Percentiles rank a stretch among this genome's conserved stretches.
Evolutionary conservation across 2,888 invertebrate genomes (phyloP).

Genomic region (Adelphocoris suturalis): DNA sequence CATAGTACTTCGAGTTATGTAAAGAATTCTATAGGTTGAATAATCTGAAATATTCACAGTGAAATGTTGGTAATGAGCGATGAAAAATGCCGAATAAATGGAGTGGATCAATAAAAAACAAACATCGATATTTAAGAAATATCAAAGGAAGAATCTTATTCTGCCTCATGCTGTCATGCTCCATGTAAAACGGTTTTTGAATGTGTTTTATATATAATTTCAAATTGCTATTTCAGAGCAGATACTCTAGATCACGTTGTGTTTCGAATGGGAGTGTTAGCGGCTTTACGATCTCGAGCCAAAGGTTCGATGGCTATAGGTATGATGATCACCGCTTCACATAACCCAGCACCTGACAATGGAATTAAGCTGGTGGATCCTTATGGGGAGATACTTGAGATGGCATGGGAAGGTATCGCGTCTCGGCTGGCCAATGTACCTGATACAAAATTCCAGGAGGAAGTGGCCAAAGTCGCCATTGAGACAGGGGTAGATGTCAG

Average conservation of each 20-base stretch:
- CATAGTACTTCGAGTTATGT: too few species aligned
- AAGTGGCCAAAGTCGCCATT: conserved; percentile 85
- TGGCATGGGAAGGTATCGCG: conserved; percentile 94
- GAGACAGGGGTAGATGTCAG: conserved; percentile 87
- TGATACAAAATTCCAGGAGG: conserved; percentile 85
- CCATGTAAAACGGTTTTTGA: too few species aligned
- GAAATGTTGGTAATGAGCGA: too few species aligned
- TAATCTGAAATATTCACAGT: too few species aligned
- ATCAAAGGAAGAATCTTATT: too few species aligned
- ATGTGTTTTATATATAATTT: too few species aligned
- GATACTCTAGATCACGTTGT: conserved; percentile 92
- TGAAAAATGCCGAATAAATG: too few species aligned
- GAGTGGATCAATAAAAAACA: too few species aligned
- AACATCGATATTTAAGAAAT: too few species aligned
- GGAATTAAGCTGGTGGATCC: conserved; percentile 98
- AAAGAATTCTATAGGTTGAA: too few species aligned
- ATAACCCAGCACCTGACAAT: conserved; percentile 97
- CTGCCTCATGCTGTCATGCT: too few species aligned
- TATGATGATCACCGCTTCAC: conserved; percentile 99
- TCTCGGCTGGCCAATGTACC: conserved; percentile 91
- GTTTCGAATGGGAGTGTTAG: conserved; percentile 95
- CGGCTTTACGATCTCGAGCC: conserved; percentile 90
- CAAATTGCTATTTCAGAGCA: conserved; percentile 82
- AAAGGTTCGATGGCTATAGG: conserved; percentile 93
- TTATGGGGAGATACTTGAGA: conserved; percentile 96